Percentiles rank a stretch among this genome's conserved stretches.
phyloP scores from a whole-genome alignment of 2,113 vertebrate species.

The Chaetodon trifascialis region DNA sequence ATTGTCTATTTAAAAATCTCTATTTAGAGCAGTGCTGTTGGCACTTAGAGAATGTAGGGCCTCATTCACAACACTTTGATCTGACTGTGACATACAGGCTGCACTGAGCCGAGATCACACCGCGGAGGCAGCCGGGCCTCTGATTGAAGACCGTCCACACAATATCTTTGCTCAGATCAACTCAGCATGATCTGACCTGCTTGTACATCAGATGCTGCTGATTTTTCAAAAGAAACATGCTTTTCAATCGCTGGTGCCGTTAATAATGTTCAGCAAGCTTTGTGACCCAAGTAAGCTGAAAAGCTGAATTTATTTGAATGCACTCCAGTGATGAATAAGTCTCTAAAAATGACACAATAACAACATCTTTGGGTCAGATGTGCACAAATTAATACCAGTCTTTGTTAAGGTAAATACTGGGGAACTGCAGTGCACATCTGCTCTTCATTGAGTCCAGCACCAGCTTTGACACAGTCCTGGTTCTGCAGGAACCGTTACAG shows the following conservation, averaged over 20 bases:
- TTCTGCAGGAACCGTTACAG: background rate
- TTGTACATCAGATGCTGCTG: background rate
- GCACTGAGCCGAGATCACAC: conserved; percentile 24
- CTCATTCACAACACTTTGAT: conserved; percentile 59
- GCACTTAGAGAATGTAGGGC: conserved; percentile 55
- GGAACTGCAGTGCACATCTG: conserved; percentile 55
- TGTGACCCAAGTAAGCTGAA: background rate
- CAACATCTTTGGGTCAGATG: conserved; percentile 26
- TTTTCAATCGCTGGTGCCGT: background rate
- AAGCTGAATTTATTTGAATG: background rate
- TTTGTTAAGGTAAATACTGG: conserved; percentile 58
- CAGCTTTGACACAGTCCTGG: background rate
- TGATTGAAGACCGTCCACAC: background rate
- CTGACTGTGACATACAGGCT: conserved; percentile 44
- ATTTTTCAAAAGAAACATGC: conserved; percentile 1
- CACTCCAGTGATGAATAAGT: background rate
- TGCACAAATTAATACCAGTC: conserved; percentile 33
- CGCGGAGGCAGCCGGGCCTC: conserved; percentile 2
- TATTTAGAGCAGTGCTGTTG: conserved; percentile 72
- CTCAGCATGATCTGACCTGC: background rate
- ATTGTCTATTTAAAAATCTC: conserved; percentile 72
- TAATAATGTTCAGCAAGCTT: background rate
- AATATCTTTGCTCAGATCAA: background rate
- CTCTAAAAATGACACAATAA: background rate
- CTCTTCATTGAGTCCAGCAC: conserved; percentile 27